Percentiles rank a stretch among this genome's conserved stretches.
phyloP scores from a whole-genome alignment of 2,888 invertebrate genomes.

The Xanthia togata region DNA sequence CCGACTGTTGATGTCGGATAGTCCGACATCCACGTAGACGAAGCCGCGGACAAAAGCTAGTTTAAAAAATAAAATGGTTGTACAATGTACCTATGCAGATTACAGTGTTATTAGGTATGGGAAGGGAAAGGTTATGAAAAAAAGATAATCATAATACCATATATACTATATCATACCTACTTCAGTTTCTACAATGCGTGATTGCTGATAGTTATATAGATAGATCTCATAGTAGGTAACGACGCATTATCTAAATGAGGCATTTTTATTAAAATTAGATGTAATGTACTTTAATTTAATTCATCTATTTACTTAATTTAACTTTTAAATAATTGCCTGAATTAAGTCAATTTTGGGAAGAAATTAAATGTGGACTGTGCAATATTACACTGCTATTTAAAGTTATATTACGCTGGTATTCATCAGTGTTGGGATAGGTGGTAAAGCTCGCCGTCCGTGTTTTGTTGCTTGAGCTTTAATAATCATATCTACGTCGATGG shows the following conservation, averaged over 20 bases:
- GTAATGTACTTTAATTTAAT: too few species aligned
- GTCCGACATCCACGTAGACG: too few species aligned
- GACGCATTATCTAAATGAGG: too few species aligned
- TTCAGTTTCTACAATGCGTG: neutral
- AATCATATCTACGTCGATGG: neutral
- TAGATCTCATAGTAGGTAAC: neutral
- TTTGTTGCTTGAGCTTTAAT: neutral
- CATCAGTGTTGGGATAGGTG: neutral
- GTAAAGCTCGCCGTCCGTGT: neutral
- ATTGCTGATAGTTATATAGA: neutral
- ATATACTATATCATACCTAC: too few species aligned
- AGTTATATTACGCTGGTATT: neutral
- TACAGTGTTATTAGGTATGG: too few species aligned
- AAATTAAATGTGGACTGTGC: neutral
- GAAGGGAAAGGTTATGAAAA: neutral
- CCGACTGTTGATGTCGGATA: too few species aligned
- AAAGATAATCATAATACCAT: neutral
- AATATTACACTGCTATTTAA: neutral
- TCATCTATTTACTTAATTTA: too few species aligned
- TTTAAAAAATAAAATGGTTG: too few species aligned
- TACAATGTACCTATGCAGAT: too few species aligned
- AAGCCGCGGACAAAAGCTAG: too few species aligned
- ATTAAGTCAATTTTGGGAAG: neutral
- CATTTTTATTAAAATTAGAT: too few species aligned
- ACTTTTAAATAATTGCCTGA: neutral